Evolutionary conservation across 2,113 vertebrate genomes (phyloP), one percentile per base, ranked within the genome.

Genomic region (Zingel zingel): DNA sequence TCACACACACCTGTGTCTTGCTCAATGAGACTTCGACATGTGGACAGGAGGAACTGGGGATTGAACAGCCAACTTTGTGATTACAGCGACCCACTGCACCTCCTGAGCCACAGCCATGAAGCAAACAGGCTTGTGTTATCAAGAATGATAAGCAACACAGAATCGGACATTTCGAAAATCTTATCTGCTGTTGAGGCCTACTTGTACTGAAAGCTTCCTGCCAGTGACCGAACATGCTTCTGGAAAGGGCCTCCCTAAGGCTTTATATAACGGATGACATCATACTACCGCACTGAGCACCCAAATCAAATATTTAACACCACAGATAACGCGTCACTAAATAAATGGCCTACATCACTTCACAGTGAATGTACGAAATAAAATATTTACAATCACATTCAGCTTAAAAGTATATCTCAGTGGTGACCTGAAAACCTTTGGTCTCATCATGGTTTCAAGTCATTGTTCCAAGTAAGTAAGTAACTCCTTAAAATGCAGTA

Each of bases 281-380:
- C 90, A 91, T 9, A 4, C 1, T 43, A 15, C 54, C 1, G 27
- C 71, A 10, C 23, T 12, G 30, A 57, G 72, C 51, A 54, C 63
- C 65, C 66, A 74, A 84, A 91, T 93, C 82, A 92, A 94, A 91
- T 90, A 93, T 92, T 93, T 87, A 94, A 85, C 80, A 66, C 4
- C 8, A 1, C 21, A 11, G 74, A 75, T 85, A 84, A 87, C 71
- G 80, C 51, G 13, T 63, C 6, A 5, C 82, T 56, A 36, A 79
- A 67, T 59, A 75, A 75, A 85, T 85, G 39, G 48, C 47, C 79
- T 6, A 5, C 72, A 78, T 85, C 73, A 25, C 57, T 68, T 74
- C 59, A 4, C 43, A 33, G 75, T 18, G 61, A 63, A 77, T 74
- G 85, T 78, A 74, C 53, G 51, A 47, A 61, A 90, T 90, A 30